Base-by-base conservation (phyloP, 2,888 invertebrate species). In the Trachelus stipa region DNA sequence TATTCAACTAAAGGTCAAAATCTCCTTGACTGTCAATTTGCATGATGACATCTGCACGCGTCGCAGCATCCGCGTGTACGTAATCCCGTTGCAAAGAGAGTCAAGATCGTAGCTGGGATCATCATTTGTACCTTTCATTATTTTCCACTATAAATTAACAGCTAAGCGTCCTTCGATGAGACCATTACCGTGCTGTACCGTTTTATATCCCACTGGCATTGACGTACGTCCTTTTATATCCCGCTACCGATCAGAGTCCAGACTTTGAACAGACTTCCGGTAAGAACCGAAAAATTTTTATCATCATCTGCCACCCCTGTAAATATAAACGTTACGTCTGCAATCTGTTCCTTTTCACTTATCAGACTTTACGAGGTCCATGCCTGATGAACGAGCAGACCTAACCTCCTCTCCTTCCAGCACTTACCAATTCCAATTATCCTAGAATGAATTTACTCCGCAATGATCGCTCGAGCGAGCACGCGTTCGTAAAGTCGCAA, bases 401-500 rank as follows among this genome's bases (percentile, higher is more conserved):
- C 0, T 6, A 56, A 23, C 40, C 40, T 56, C 23, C 23, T 56
- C 23, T 23, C 0, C 23, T 23, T 6, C 23, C 40, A 56, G 6
- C 40, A 2, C 1, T 23, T 40, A 37, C 37, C 15, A 9, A 56
- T 56, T 6, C 40, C 40, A 56, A 56, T 56, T 23, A 9, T 56
- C 23, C 40, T 56, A 6, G 23, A 56, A 23, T 6, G 40, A 56
- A 6, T 56, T 56, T 2, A 23, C 23, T 23, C 23, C 0, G 23
- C 1, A 56, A 56, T 23, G 23, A 56, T 56, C 40, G 40, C 40
- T 56, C 40, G 15, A 23, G 6, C 15, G 23, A 15, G 40, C 23
- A 56, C 23, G 40, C 40, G 40, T 15, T 15, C 40, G 9, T 56
- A 56, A 56, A 56, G 40, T 40, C 69, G 78, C 76, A 82, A 82